Evolutionary conservation across 1,140 invertebrate species (phyloP), one percentile per base, ranked within the genome.

Genomic region (Drosophila jambulina): DNA sequence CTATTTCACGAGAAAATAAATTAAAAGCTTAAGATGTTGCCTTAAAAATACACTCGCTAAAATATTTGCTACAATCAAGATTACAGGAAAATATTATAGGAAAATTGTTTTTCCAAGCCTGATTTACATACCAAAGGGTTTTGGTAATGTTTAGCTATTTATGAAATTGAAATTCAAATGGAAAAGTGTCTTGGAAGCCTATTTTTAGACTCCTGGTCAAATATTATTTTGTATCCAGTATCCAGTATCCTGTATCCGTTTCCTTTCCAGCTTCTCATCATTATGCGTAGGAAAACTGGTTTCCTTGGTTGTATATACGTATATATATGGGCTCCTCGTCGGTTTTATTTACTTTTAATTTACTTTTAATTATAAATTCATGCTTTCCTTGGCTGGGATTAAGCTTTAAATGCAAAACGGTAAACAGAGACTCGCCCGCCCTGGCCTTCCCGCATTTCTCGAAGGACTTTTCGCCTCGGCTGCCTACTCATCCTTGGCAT

Each of bases 321-420:
- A 45, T 46, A 15, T 25, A n/a, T 25, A 51, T 27, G 58, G 68
- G 42, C 43, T 76, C 59, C 15, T 38, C 67, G 57, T 78, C 63
- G 61, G 61, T 84, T 88, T 90, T 88, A 88, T 88, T 88, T 88
- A 88, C 85, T 90, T 88, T 88, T 88, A 88, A 90, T 90, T 90
- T 88, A 88, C 80, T 88, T 88, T 88, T 90, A 87, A 87, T 87
- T 87, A 87, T 87, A 87, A 87, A 87, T 87, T 87, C 84, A 87
- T 87, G 84, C 84, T 83, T 87, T 77, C 79, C 77, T 77, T 83
- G 77, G 82, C 78, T 74, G 83, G 80, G 80, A 88, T 87, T 87
- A 87, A 88, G 83, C 83, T 83, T 87, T 83, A 87, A 87, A 87
- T 87, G 75, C 74, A 77, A 69, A 87, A 80, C 84, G 72, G 84